Percentiles rank a stretch among this genome's conserved stretches.
phyloP scores from a whole-genome alignment of 2,888 invertebrate species.

The Torymus auratus region DNA sequence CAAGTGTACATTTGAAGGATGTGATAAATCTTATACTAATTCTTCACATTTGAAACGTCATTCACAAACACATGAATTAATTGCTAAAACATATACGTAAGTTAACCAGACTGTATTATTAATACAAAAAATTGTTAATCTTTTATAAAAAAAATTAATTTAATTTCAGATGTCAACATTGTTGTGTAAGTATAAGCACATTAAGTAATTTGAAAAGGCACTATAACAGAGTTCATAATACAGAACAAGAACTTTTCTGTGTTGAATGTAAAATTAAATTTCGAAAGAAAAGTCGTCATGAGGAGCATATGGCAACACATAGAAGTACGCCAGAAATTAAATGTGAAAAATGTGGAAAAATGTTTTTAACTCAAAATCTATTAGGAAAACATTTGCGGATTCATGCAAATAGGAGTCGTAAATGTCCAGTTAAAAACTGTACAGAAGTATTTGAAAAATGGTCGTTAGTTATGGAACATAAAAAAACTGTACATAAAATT shows the following conservation, averaged over 20 bases:
- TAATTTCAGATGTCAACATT: conserved; percentile 70
- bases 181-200: conserved; percentile 78
- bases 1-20: conserved; percentile 79
- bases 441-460: conserved; percentile 77
- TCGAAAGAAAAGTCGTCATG: conserved; percentile 79
- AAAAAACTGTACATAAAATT: conserved; percentile 73
- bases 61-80: conserved; percentile 78
- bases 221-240: conserved; percentile 77
- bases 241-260: conserved; percentile 75
- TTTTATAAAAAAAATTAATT: conserved; percentile 23
- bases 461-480: conserved; percentile 78
- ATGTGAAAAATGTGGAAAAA: conserved; percentile 79
- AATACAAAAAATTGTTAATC: background rate
- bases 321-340: conserved; percentile 76
- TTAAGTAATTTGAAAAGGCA: conserved; percentile 80
- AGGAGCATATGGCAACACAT: conserved; percentile 80
- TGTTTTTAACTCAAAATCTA: conserved; percentile 77
- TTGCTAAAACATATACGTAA: conserved; percentile 63
- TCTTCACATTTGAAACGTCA: conserved; percentile 82
- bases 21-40: conserved; percentile 81
- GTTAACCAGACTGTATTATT: conserved; percentile 30
- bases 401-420: conserved; percentile 71
- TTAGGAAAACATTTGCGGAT: conserved; percentile 78
- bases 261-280: conserved; percentile 78
- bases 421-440: conserved; percentile 78